These are phyloP conservation scores for Eclectus roratus DNA, from an alignment of 2,113 vertebrate species.

Conservation along the genomic window DNA sequence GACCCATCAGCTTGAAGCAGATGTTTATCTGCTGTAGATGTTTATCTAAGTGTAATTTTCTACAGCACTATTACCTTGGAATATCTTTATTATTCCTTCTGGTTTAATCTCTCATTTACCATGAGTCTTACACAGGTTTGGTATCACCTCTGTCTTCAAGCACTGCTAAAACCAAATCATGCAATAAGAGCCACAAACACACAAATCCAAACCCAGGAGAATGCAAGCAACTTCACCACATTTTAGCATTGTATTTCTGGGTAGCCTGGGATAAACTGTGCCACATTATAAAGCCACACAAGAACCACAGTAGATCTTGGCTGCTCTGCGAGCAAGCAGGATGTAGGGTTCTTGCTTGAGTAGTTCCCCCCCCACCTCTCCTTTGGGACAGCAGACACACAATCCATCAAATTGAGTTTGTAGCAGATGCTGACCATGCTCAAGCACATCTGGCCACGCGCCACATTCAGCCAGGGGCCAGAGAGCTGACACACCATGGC, in stretches of 20 bases:
- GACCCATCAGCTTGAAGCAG: neutral
- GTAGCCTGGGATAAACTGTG: neutral
- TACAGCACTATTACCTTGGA: neutral
- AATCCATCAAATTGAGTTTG: neutral
- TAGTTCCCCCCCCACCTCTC: neutral
- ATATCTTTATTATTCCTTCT: neutral
- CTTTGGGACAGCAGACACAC: neutral
- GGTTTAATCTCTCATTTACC: neutral
- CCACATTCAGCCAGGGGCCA: neutral
- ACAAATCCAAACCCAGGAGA: neutral
- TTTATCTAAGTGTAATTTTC: neutral
- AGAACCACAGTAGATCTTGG: neutral
- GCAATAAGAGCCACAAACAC: neutral
- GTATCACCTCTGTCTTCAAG: neutral
- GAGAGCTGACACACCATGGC: neutral
- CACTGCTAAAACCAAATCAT: neutral
- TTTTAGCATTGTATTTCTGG: neutral
- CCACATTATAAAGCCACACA: neutral
- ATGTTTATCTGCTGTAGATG: conserved; percentile 1
- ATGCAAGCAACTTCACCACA: neutral
- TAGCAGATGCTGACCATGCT: neutral
- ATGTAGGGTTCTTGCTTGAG: neutral
- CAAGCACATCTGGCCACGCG: accelerated
- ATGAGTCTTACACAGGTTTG: neutral
- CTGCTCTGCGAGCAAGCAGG: neutral